Evolutionary conservation across 1,140 invertebrate genomes (phyloP).

Genomic region (Drosophila repletoides): DNA sequence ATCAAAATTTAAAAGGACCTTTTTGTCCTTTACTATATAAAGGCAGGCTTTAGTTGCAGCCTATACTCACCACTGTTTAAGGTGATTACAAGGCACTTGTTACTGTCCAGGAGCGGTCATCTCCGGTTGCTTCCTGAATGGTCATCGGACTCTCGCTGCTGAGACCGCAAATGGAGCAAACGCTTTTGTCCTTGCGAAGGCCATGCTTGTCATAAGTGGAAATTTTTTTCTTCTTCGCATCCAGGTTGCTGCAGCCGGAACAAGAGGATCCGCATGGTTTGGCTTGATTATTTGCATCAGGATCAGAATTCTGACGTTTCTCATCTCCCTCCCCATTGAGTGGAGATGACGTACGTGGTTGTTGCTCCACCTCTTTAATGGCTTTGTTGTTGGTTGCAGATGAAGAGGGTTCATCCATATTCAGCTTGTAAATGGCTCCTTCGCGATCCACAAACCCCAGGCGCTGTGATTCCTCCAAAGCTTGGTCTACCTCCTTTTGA

Average conservation of each 20-base stretch:
- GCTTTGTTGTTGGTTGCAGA: too few relatives aligned
- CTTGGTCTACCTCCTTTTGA: constrained; percentile 25
- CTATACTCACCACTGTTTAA: too few relatives aligned
- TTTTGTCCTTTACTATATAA: too few relatives aligned
- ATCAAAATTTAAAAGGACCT: too few relatives aligned
- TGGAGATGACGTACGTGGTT: too few relatives aligned
- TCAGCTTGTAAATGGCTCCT: background rate
- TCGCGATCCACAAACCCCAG: constrained; percentile 17
- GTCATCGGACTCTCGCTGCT: background rate
- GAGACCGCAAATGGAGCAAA: constrained; percentile 15
- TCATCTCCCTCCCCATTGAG: constrained; percentile 14
- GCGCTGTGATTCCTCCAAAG: constrained; percentile 2
- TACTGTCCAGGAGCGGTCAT: too few relatives aligned
- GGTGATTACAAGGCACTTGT: too few relatives aligned
- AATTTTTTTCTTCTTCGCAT: background rate
- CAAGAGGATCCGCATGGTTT: background rate
- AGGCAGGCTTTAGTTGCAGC: too few relatives aligned
- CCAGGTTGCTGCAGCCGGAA: background rate
- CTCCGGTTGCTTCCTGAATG: background rate
- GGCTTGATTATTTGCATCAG: background rate
- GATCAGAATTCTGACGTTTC: background rate
- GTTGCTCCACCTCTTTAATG: background rate
- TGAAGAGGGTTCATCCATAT: background rate
- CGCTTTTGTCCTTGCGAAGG: background rate
- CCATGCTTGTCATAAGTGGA: background rate